Conservation (phyloP, 2,113 vertebrate genomes). For the Corythornis cristatus region DNA sequence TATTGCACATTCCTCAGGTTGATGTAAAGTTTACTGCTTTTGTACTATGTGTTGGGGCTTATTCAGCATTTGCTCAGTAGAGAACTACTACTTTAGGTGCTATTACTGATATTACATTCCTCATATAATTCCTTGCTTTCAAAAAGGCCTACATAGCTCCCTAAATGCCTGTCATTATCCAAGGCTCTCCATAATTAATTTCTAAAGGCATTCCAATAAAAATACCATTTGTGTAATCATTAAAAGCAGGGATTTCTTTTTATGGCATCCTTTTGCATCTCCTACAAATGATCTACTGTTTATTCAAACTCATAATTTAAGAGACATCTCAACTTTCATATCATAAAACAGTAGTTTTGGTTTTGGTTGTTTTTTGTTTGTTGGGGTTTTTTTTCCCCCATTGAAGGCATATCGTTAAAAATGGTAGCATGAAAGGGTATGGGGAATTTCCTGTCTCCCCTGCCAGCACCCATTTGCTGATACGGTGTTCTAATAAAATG, state of each 20-base stretch:
- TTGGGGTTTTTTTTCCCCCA: not conserved
- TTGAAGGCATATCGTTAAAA: not conserved
- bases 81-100: not conserved
- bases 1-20: not conserved
- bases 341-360: not conserved
- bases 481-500: not conserved
- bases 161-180: not conserved
- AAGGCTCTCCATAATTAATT: not conserved
- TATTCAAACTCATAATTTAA: slow-evolving; percentile 17
- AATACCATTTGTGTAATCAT: not conserved
- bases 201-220: not conserved
- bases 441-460: not conserved
- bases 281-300: slow-evolving; percentile 1
- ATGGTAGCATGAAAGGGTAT: not conserved
- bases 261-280: not conserved
- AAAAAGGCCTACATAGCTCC: not conserved
- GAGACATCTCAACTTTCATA: not conserved
- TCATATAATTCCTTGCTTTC: not conserved
- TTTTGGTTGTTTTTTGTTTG: not conserved
- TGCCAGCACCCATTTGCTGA: not conserved
- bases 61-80: not conserved
- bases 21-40: not conserved
- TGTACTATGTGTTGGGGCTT: not conserved
- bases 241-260: slow-evolving; percentile 10
- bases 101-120: not conserved